These are phyloP conservation scores for Corapipo altera DNA, from an alignment of 2,113 vertebrate species.

Conservation along the genomic window DNA sequence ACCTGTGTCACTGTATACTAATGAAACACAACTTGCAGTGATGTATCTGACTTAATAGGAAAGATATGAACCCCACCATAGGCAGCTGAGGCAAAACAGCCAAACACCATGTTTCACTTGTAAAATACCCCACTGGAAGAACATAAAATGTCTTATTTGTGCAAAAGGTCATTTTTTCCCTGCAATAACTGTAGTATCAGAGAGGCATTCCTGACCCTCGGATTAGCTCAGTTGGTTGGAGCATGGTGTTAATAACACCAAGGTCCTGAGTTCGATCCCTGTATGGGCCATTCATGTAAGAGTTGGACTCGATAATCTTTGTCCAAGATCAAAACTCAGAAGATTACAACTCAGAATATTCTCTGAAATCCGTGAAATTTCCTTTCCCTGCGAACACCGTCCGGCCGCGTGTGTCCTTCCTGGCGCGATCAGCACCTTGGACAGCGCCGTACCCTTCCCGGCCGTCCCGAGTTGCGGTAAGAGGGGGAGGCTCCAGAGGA, in stretches of 20 bases:
- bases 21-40: not conserved
- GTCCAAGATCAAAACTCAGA: too few relatives aligned
- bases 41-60: not conserved
- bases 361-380: accelerated
- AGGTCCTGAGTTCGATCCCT: too few relatives aligned
- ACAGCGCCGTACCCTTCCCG: not conserved
- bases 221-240: not conserved
- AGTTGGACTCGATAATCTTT: not conserved
- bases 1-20: not conserved
- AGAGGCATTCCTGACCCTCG: not conserved
- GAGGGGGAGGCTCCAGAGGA: accelerated
- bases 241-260: not conserved
- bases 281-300: not conserved
- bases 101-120: not conserved
- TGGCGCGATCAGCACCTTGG: not conserved
- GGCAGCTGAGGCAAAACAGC: not conserved
- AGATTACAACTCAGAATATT: not conserved
- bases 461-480: not conserved
- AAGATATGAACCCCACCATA: not conserved
- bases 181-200: accelerated
- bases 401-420: accelerated
- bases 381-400: accelerated
- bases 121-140: not conserved
- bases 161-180: not conserved
- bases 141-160: not conserved